A percentile compares a stretch with the other conserved stretches of the same genome.
These are phyloP conservation scores for Buathra laborator DNA, from an alignment of 2,888 invertebrate species.

Conservation along the genomic window DNA sequence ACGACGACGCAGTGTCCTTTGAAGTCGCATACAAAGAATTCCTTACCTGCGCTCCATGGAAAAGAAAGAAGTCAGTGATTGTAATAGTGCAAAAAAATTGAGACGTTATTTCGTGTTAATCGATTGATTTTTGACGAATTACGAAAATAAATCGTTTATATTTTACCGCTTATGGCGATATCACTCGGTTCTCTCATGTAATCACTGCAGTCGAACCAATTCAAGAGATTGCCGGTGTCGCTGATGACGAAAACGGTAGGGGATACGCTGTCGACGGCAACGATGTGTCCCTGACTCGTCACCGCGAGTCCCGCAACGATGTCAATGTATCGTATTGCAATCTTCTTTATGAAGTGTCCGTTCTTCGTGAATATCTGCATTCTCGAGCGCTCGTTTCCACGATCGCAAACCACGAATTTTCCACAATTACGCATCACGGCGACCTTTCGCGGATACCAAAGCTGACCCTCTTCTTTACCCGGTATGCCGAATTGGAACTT, in stretches of 20 bases:
- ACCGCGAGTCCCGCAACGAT: constrained; percentile 98
- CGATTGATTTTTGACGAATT: neutral
- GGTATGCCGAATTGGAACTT: constrained; percentile 98
- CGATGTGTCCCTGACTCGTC: constrained; percentile 96
- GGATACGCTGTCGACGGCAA: constrained; percentile 98
- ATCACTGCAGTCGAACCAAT: constrained; percentile 99
- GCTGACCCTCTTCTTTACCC: constrained; percentile 97
- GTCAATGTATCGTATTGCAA: constrained; percentile 95
- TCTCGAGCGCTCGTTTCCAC: constrained; percentile 97
- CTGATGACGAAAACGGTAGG: constrained; percentile 98
- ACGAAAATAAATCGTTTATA: neutral
- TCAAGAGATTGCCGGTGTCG: constrained; percentile 95
- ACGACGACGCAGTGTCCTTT: constrained; percentile 99
- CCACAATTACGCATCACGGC: constrained; percentile 95
- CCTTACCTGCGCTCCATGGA: constrained; percentile 89
- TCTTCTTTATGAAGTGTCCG: constrained; percentile 98
- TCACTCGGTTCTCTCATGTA: constrained; percentile 99
- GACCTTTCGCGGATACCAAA: constrained; percentile 99
- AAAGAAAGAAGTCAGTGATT: neutral
- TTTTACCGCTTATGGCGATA: constrained; percentile 95
- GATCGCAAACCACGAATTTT: constrained; percentile 98
- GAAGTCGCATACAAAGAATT: constrained; percentile 98
- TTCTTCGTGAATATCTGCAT: constrained; percentile 99
- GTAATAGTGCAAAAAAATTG: neutral
- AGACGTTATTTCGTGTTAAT: neutral